Evolutionary conservation across 2,797 vertebrate genomes (phyloP).

Genomic region (Smutsia temminckii): DNA sequence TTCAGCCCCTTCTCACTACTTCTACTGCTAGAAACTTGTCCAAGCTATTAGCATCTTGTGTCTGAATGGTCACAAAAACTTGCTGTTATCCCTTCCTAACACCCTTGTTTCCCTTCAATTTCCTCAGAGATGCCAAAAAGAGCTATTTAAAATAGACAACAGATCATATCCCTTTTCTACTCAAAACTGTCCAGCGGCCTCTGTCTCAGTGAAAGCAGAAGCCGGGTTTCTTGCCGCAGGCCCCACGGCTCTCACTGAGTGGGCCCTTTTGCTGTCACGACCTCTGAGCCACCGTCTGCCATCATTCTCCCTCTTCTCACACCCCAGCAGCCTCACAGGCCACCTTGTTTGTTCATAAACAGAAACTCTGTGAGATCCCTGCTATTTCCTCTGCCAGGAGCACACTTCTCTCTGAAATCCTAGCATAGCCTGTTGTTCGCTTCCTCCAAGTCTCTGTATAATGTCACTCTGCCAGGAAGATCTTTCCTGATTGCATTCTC

Average conservation of each 20-base stretch:
- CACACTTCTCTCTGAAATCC: background rate
- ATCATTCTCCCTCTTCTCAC: background rate
- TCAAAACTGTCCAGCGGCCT: background rate
- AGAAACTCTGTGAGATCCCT: background rate
- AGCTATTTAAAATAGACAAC: background rate
- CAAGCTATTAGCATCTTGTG: background rate
- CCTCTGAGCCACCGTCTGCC: background rate
- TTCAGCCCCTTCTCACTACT: background rate
- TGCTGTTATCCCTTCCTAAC: background rate
- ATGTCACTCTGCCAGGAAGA: background rate
- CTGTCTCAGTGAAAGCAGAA: conserved; percentile 1
- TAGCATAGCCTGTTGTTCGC: background rate
- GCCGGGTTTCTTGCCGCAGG: background rate
- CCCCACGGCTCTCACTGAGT: background rate
- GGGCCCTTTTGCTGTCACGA: background rate
- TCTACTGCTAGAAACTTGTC: background rate
- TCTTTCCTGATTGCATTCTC: background rate
- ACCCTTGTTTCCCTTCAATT: background rate
- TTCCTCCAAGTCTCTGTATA: background rate
- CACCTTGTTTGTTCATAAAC: background rate
- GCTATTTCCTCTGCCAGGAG: background rate
- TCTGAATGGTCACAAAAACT: background rate
- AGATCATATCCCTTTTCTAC: background rate
- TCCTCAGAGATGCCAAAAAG: background rate
- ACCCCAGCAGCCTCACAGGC: background rate